Percentiles rank a stretch among this genome's conserved stretches.
These are phyloP conservation scores for Lagopus muta DNA, from an alignment of 2,113 vertebrate species.

Conservation along the genomic window DNA sequence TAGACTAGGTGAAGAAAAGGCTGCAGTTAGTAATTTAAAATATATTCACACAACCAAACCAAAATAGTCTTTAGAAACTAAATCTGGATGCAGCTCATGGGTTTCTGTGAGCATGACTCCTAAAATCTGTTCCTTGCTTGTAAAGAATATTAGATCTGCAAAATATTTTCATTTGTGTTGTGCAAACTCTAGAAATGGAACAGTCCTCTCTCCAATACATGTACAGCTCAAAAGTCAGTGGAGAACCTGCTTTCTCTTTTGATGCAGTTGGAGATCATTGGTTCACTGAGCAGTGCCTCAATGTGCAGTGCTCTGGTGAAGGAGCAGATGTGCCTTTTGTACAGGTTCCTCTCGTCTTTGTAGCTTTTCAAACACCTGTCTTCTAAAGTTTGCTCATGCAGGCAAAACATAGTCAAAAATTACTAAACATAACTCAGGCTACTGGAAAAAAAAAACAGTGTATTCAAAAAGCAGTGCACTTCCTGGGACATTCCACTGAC, in stretches of 20 bases:
- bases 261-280: background rate
- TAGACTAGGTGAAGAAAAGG: background rate
- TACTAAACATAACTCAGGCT: background rate
- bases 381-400: background rate
- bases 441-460: background rate
- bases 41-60: background rate
- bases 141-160: background rate
- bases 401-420: background rate
- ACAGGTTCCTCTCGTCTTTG: background rate
- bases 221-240: background rate
- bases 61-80: background rate
- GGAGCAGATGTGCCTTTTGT: rapidly evolving
- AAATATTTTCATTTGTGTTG: background rate
- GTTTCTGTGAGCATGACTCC: background rate
- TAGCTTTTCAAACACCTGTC: background rate
- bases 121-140: background rate
- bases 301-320: background rate
- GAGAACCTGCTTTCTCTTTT: background rate
- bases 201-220: background rate
- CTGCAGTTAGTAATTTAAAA: background rate
- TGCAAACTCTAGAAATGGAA: background rate
- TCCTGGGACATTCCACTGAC: background rate
- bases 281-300: background rate
- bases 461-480: background rate
- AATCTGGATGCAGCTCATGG: background rate